Conservation (phyloP, 1,140 invertebrate genomes). For the Neodiprion pinetum region DNA sequence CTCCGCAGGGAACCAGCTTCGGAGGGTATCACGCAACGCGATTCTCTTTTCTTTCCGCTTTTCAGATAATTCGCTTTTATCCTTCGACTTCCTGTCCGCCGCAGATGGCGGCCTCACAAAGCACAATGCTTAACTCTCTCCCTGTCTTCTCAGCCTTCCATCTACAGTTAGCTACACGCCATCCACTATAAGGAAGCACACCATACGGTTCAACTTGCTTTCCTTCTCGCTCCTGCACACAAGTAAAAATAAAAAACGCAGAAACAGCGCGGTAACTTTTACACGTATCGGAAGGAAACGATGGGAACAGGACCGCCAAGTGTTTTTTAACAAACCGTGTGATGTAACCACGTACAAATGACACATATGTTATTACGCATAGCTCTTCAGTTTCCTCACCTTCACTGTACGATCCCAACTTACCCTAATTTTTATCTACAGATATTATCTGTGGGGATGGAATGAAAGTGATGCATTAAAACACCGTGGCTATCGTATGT, state of each 20-base stretch:
- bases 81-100: slow-evolving; percentile 27
- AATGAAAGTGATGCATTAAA: no score
- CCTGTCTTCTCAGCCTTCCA: background rate
- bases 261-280: background rate
- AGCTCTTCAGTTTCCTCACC: background rate
- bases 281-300: background rate
- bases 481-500: no score
- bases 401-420: background rate
- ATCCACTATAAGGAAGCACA: no score
- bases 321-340: background rate
- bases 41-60: slow-evolving; percentile 23
- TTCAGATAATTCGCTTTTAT: slow-evolving; percentile 30
- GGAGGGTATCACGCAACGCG: slow-evolving; percentile 22
- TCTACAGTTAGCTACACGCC: no score
- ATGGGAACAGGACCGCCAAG: background rate
- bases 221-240: background rate
- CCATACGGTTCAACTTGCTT: no score
- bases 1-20: background rate
- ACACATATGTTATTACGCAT: background rate
- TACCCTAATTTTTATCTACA: no score
- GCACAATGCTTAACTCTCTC: slow-evolving; percentile 4
- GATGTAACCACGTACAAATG: background rate
- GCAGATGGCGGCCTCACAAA: slow-evolving; percentile 19
- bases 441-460: no score
- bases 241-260: background rate